Percentiles rank a stretch among this genome's conserved stretches.
Evolutionary conservation across 2,113 vertebrate species (phyloP).

Genomic region (Pontoporia blainvillei): DNA sequence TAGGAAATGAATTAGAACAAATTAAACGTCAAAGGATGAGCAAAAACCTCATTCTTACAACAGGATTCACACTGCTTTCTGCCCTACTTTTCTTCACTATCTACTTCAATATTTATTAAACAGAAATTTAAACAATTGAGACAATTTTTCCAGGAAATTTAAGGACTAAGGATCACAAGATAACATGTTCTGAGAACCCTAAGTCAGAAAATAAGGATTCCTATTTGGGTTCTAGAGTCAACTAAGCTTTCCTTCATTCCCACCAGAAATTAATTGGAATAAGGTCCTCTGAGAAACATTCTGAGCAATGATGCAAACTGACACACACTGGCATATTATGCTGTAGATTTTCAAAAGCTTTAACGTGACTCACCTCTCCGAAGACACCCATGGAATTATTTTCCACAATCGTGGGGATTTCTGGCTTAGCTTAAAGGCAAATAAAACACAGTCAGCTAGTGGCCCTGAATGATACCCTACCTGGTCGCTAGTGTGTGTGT

Average conservation of each 20-base stretch:
- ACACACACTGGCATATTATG: background rate
- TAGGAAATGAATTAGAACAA: background rate
- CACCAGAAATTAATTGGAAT: background rate
- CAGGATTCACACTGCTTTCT: constrained; percentile 32
- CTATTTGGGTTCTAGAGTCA: background rate
- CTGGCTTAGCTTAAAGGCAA: constrained; percentile 77
- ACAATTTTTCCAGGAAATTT: background rate
- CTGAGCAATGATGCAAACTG: background rate
- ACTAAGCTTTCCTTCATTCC: background rate
- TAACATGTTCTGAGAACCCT: background rate
- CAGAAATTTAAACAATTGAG: background rate
- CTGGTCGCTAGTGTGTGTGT: background rate
- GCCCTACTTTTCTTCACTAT: background rate
- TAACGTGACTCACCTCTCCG: constrained; percentile 68
- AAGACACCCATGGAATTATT: constrained; percentile 25
- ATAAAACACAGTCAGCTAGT: constrained; percentile 46
- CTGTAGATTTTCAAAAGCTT: constrained; percentile 18
- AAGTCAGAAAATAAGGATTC: background rate
- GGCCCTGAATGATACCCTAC: background rate
- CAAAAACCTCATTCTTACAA: background rate
- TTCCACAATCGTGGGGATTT: constrained; percentile 66
- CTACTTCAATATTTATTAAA: constrained; percentile 28
- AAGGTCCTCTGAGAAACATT: constrained; percentile 5
- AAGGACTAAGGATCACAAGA: background rate
- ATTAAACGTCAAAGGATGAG: constrained; percentile 10